Percentiles rank a stretch among this genome's conserved stretches.
Evolutionary conservation across 2,888 invertebrate species (phyloP).

Genomic region (Trichacis sp.): DNA sequence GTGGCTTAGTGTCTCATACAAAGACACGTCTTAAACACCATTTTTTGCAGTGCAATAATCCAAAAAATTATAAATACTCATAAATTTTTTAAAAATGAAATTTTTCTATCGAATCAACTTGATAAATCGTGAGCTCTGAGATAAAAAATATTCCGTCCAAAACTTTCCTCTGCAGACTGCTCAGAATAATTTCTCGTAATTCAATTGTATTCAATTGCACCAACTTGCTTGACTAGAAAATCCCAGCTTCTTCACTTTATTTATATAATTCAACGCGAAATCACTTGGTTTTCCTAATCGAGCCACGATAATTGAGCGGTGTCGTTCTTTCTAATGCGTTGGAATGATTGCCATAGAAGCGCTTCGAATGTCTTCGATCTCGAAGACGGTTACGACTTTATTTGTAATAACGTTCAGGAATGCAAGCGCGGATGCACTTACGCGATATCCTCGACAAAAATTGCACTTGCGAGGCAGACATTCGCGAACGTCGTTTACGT

Average conservation of each 20-base stretch:
- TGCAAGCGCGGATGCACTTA: background rate
- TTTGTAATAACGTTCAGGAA: slow-evolving; percentile 1
- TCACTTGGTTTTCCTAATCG: background rate
- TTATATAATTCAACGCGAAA: background rate
- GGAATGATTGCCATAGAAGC: background rate
- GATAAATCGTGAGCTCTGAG: no score
- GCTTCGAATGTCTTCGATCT: background rate
- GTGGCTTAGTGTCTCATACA: no score
- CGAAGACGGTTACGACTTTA: slow-evolving; percentile 2
- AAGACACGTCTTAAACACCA: no score
- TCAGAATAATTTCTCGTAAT: no score
- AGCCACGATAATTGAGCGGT: background rate
- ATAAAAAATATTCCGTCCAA: no score
- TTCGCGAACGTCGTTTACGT: background rate
- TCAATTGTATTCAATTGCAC: no score
- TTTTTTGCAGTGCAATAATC: no score
- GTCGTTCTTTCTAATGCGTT: background rate
- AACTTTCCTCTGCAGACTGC: no score
- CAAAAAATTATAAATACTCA: no score
- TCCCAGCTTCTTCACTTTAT: background rate
- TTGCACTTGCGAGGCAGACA: background rate
- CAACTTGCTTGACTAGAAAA: no score
- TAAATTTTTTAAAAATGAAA: no score
- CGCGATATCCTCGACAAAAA: background rate
- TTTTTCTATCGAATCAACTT: no score